phyloP scores from a whole-genome alignment of 2,797 vertebrate species.

The Manis crassicaudata region DNA sequence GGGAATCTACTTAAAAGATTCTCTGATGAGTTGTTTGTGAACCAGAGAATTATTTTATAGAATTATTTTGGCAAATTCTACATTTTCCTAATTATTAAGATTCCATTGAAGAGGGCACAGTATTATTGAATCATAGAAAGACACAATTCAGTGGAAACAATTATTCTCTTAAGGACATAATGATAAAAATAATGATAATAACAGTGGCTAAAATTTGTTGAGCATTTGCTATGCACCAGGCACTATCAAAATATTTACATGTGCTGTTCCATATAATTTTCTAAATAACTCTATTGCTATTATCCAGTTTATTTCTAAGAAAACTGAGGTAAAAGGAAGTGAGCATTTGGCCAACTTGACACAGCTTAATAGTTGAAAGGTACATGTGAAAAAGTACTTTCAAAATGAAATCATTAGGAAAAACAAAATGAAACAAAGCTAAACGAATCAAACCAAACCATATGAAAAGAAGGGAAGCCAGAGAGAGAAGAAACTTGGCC shows the following conservation, averaged over 20 bases:
- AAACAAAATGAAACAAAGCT: slow-evolving; percentile 10
- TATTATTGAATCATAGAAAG: slow-evolving; percentile 15
- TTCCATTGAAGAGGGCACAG: neutral
- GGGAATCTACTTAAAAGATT: neutral
- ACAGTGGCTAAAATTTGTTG: neutral
- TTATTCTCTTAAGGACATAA: neutral
- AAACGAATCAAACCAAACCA: neutral
- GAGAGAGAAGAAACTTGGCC: neutral
- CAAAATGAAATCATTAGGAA: neutral
- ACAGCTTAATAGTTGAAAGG: neutral
- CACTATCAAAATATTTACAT: neutral
- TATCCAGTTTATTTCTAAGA: neutral
- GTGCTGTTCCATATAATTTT: neutral
- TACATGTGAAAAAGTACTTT: neutral
- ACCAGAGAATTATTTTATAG: slow-evolving; percentile 15
- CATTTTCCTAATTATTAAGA: neutral
- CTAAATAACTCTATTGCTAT: neutral
- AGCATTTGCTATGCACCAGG: neutral
- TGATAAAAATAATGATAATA: neutral
- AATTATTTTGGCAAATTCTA: neutral
- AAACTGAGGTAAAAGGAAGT: slow-evolving; percentile 30
- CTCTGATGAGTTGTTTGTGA: neutral
- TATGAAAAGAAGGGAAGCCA: neutral
- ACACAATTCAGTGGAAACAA: neutral
- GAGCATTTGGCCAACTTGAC: neutral